Base-by-base conservation (phyloP, 2,113 vertebrate genomes). In the Synodontis membranacea region DNA sequence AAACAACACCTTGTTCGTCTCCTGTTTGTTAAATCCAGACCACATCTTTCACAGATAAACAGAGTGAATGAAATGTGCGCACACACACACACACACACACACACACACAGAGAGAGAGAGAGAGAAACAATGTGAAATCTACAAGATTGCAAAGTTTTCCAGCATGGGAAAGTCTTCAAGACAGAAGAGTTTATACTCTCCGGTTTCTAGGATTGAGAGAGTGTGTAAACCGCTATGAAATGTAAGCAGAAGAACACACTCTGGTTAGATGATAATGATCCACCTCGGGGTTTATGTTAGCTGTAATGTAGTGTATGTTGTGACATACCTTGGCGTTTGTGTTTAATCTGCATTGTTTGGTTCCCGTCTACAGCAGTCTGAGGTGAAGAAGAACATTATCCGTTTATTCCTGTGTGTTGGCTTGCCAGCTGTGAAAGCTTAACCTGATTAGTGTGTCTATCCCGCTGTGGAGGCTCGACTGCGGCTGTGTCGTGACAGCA, bases 21-120 rank as follows among this genome's bases (percentile, higher is more conserved):
- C 79, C 84, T 82, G 81, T 82, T 79, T 81, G 84, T 39, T 91
- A 84, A 91, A 54, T 76, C 81, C 86, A 74, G 28, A 82, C 37
- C 80, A 44, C 64, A 44, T 82, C 14, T 48, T 58, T 70, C 62
- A 34, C 9, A 12, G 68, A 37, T 72, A 72, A 68, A 72, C 68
- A 42, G 37, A 4, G 19, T 11, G 5, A 68, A 68, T 37, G 2
- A 68, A 37, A 68, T 12, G 28, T 6, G 19, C 64, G 19, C 31
- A 68, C 31, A 31, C 3, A 34, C 31, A 66, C 31, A 34, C 58
- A 25, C 58, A 28, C 58, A 60, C 58, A 31, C 54, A 56, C 54
- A 23, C 54, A 19, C 56, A 58, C 56, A 64, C n/a, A 64, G n/a
- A n/a, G n/a, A n/a, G n/a, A n/a, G n/a, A n/a, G n/a, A n/a, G n/a